Percentiles rank a stretch among this genome's conserved stretches.
phyloP scores from a whole-genome alignment of 2,113 vertebrate species.

The Erythrolamprus reginae region DNA sequence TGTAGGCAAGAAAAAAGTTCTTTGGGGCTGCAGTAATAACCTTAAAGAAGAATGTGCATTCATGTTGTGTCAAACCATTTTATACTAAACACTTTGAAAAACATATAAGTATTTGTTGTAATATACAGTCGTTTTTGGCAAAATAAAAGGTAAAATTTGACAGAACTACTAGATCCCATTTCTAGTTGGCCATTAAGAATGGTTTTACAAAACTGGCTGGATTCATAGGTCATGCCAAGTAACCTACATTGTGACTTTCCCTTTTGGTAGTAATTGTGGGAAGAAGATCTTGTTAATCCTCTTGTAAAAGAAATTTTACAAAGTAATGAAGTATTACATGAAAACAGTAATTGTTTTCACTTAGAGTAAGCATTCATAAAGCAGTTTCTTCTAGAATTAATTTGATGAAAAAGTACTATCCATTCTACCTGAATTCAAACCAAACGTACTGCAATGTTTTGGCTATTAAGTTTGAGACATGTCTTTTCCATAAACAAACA shows the following conservation, averaged over 20 bases:
- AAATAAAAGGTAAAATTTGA: neutral
- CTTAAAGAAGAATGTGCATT: neutral
- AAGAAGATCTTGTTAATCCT: neutral
- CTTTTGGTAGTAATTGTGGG: neutral
- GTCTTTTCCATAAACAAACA: neutral
- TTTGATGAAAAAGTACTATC: neutral
- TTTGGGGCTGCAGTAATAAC: neutral
- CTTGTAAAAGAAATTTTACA: neutral
- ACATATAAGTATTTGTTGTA: neutral
- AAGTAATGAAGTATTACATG: neutral
- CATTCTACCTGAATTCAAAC: neutral
- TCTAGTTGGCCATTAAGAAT: neutral
- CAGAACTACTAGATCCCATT: neutral
- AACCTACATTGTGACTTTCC: neutral
- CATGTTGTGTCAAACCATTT: neutral
- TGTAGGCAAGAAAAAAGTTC: neutral
- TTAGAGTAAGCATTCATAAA: neutral
- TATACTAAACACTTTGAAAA: neutral
- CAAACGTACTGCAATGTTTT: neutral
- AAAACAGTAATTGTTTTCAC: neutral
- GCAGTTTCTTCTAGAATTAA: neutral
- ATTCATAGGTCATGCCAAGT: neutral
- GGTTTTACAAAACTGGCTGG: neutral
- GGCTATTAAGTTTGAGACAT: neutral
- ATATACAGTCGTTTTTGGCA: neutral